phyloP scores from a whole-genome alignment of 2,888 invertebrate species.

The Noctua fimbriata region DNA sequence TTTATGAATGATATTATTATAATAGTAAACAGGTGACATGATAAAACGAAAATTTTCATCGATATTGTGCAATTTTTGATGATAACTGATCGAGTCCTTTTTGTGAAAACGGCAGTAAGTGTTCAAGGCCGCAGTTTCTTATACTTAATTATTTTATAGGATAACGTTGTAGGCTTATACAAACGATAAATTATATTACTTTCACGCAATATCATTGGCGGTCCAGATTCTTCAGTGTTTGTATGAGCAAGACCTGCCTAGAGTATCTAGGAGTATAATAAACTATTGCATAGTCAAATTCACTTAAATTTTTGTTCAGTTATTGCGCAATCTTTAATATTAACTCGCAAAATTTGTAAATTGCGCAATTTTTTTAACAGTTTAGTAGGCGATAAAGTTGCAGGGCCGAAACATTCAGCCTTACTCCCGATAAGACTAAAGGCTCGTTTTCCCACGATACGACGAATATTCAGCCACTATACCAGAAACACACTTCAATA shows the following conservation, averaged over 20 bases:
- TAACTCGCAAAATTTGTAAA: neutral
- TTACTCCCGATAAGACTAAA: neutral
- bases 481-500: neutral
- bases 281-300: neutral
- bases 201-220: neutral
- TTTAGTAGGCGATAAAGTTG: neutral
- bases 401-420: neutral
- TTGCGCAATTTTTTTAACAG: neutral
- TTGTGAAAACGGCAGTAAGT: neutral
- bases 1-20: constrained; percentile 29
- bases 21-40: neutral
- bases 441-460: neutral
- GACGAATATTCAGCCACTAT: neutral
- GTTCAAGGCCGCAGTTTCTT: neutral
- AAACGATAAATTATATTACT: neutral
- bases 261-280: neutral
- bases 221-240: neutral
- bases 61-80: neutral
- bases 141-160: neutral
- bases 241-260: neutral
- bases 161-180: neutral
- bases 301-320: neutral
- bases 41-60: neutral
- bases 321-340: neutral
- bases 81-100: neutral